These are phyloP conservation scores for Alosa alosa DNA, from an alignment of 2,113 vertebrate genomes.

Conservation along the genomic window DNA sequence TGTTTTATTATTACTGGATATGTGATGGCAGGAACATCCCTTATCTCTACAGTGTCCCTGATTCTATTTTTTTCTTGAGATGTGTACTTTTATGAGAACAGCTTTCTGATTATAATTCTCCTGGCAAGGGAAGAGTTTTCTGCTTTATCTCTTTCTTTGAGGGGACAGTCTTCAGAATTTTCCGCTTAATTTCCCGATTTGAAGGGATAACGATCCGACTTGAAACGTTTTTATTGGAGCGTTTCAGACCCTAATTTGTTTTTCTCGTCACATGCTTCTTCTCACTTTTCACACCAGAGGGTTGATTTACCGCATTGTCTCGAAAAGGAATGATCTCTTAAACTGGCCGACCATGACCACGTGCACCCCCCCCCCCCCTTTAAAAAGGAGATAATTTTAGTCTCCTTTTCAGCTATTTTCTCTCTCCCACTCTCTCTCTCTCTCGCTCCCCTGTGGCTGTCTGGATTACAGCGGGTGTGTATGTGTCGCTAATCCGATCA, in stretches of 20 bases:
- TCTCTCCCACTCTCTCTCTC: background rate
- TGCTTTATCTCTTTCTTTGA: background rate
- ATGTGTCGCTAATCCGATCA: background rate
- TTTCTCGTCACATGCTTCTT: background rate
- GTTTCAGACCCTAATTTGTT: background rate
- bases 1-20: background rate
- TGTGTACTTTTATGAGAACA: background rate
- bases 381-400: background rate
- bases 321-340: slow-evolving; percentile 3
- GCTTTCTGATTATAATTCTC: background rate
- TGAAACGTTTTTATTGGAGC: background rate
- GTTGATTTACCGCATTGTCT: slow-evolving; percentile 7
- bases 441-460: background rate
- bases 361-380: background rate
- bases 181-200: background rate
- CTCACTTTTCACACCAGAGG: background rate
- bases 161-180: background rate
- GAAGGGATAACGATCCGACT: background rate
- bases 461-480: background rate
- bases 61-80: background rate
- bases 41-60: background rate
- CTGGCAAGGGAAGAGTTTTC: background rate
- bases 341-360: background rate
- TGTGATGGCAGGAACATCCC: background rate
- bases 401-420: background rate